Base-by-base conservation (phyloP, 53 echinoderm and acorn worm genomes). In the Apostichopus leukothele region DNA sequence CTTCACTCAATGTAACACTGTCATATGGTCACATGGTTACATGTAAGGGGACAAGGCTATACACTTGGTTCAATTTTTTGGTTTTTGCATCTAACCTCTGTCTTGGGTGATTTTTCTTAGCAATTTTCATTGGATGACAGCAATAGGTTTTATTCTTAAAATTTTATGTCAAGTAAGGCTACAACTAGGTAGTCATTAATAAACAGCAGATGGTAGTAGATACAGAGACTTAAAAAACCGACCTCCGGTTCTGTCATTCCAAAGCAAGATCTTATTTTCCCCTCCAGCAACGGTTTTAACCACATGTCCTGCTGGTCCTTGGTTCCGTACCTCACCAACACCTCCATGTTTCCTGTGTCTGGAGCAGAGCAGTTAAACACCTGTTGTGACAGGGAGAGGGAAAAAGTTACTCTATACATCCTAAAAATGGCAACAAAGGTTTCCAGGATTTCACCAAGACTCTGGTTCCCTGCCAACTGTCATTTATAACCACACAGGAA, bases 331-430 rank as follows among this genome's bases (percentile, higher is more conserved):
- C 95, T 91, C 50, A 94, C 95, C 6, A 97, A 76, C 0, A 97
- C 98, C 86, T 97, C 98, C 98, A 97, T 97, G 91, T 97, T 97
- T 71, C 98, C 98, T 1, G 98, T 97, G 83, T 97, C 98, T 14
- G 98, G 98, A 18, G 98, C 98, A 59, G 95, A 94, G 80, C 98
- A 97, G 86, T 97, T 97, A 60, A 97, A 97, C 5, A 97, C 89
- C 98, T 97, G 39, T 39, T 39, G 39, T 39, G 39, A 3, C 3
- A 39, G 39, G 39, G 3, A 60, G 90, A 78, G 55, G 3, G 21
- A 27, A 60, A 19, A 53, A 20, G 78, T 7, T 39, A 78, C 78
- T 3, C 39, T 39, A 39, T 0, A 39, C 39, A 39, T 39, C 39
- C 39, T 39, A 3, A 84, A 5, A n/a, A 84, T 26, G n/a, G 9